These are phyloP conservation scores for Melanchra persicariae DNA, from an alignment of 2,888 invertebrate genomes.

Conservation along the genomic window DNA sequence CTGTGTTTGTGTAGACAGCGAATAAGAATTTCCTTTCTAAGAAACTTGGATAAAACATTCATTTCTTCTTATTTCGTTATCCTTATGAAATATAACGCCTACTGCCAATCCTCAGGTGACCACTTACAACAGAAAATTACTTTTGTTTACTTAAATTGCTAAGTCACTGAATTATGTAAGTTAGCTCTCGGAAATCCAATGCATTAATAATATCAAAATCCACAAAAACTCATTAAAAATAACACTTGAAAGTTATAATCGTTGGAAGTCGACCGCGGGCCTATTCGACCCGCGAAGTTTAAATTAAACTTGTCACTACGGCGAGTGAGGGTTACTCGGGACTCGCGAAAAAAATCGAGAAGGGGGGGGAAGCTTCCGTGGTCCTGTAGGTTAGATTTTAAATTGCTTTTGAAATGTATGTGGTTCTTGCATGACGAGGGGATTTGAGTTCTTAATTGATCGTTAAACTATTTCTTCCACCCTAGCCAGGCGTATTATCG, in stretches of 20 bases:
- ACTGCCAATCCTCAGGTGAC: constrained; percentile 53
- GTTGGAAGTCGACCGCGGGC: constrained; percentile 77
- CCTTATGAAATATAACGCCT: constrained; percentile 41
- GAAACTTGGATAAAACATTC: constrained; percentile 35
- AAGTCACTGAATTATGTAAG: constrained; percentile 68
- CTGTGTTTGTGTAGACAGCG: neutral
- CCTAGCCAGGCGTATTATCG: neutral
- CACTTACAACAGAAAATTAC: constrained; percentile 58
- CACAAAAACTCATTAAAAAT: constrained; percentile 87
- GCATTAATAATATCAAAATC: constrained; percentile 82
- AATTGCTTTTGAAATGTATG: constrained; percentile 26
- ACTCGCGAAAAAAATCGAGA: constrained; percentile 57
- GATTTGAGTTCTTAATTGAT: neutral
- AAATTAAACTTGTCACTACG: constrained; percentile 88
- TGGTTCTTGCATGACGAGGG: neutral
- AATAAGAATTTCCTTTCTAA: constrained; percentile 23
- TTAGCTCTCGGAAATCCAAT: constrained; percentile 72
- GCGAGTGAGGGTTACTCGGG: constrained; percentile 66
- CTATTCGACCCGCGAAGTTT: constrained; percentile 82
- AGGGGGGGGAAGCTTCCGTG: constrained; percentile 35
- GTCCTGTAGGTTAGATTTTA: constrained; percentile 65
- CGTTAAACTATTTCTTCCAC: neutral
- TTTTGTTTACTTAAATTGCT: constrained; percentile 63
- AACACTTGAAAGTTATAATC: constrained; percentile 87
- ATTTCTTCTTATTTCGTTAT: constrained; percentile 34